A percentile compares a stretch with the other conserved stretches of the same genome.
These are phyloP conservation scores for Thysanoteuthis rhombus DNA, from an alignment of 2,888 invertebrate genomes.

Conservation along the genomic window DNA sequence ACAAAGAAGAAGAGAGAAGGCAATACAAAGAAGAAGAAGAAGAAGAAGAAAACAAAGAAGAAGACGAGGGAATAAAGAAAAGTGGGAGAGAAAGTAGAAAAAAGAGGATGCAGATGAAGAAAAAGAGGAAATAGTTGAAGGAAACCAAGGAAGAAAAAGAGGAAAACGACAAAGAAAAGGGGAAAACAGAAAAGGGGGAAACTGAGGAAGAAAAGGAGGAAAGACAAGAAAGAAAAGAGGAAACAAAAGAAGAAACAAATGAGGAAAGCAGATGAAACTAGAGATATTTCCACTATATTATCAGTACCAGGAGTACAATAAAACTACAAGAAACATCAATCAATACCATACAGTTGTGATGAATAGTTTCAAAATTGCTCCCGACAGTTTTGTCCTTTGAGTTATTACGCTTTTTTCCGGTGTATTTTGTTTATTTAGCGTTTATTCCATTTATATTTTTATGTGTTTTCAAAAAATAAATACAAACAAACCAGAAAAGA, in stretches of 20 bases:
- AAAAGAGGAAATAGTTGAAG: too few relatives aligned
- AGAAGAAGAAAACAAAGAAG: too few relatives aligned
- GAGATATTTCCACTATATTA: not conserved
- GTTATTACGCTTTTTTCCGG: not conserved
- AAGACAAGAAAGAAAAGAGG: too few relatives aligned
- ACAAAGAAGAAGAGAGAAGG: too few relatives aligned
- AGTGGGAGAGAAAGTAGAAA: too few relatives aligned
- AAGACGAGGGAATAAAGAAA: too few relatives aligned
- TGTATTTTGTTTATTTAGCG: not conserved
- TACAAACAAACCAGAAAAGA: not conserved
- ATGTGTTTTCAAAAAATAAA: not conserved
- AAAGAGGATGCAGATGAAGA: too few relatives aligned
- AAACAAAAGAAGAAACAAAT: not conserved
- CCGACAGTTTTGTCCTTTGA: constrained; percentile 12
- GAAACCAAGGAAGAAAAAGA: too few relatives aligned
- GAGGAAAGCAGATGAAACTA: not conserved
- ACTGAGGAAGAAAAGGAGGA: too few relatives aligned
- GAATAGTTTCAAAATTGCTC: not conserved
- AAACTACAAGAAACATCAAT: constrained; percentile 12
- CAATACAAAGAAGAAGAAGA: too few relatives aligned
- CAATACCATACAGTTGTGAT: not conserved
- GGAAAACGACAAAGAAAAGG: too few relatives aligned
- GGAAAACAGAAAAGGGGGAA: too few relatives aligned
- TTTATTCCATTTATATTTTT: not conserved
- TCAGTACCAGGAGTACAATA: not conserved